Conservation (phyloP, 2,113 vertebrate genomes). For the Synodontis membranacea region DNA sequence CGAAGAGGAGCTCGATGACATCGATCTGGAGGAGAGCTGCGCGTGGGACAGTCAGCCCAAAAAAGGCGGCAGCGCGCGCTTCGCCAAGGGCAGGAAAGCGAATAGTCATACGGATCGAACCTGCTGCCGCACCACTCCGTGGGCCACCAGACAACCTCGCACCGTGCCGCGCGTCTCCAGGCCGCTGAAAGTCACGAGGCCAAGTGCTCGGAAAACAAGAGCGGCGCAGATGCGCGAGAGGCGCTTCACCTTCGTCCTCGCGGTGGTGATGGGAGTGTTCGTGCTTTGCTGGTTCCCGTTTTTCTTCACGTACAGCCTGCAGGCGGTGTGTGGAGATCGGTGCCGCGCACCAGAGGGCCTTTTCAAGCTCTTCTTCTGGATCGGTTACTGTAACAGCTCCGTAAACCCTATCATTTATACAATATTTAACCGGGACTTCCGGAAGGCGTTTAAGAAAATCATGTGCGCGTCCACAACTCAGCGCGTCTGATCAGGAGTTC, state of each 20-base stretch:
- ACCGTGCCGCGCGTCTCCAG: background rate
- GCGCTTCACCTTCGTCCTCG: slow-evolving; percentile 82
- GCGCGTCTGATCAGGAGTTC: slow-evolving; percentile 46
- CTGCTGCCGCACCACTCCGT: slow-evolving; percentile 58
- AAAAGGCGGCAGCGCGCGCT: slow-evolving; percentile 32
- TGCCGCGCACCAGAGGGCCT: slow-evolving; percentile 79
- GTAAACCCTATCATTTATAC: slow-evolving; percentile 77
- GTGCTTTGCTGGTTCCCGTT: slow-evolving; percentile 89
- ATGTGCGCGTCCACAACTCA: slow-evolving; percentile 60
- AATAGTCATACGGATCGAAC: slow-evolving; percentile 49
- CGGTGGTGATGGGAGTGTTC: slow-evolving; percentile 83
- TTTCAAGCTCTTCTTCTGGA: slow-evolving; percentile 92
- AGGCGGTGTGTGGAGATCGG: slow-evolving; percentile 76
- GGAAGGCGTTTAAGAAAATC: slow-evolving; percentile 80
- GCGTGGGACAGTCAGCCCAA: slow-evolving; percentile 52
- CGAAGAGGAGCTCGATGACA: slow-evolving; percentile 67
- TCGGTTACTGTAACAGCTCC: slow-evolving; percentile 77
- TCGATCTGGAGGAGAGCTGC: slow-evolving; percentile 71
- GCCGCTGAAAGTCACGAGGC: slow-evolving; percentile 32
- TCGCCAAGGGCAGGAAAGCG: slow-evolving; percentile 52
- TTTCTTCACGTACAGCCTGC: slow-evolving; percentile 86
- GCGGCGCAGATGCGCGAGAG: slow-evolving; percentile 78
- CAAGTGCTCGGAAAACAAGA: slow-evolving; percentile 60
- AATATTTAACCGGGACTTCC: slow-evolving; percentile 82
- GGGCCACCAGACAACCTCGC: slow-evolving; percentile 42